Conservation (phyloP, 2,113 vertebrate species). For the Mustela nigripes region DNA sequence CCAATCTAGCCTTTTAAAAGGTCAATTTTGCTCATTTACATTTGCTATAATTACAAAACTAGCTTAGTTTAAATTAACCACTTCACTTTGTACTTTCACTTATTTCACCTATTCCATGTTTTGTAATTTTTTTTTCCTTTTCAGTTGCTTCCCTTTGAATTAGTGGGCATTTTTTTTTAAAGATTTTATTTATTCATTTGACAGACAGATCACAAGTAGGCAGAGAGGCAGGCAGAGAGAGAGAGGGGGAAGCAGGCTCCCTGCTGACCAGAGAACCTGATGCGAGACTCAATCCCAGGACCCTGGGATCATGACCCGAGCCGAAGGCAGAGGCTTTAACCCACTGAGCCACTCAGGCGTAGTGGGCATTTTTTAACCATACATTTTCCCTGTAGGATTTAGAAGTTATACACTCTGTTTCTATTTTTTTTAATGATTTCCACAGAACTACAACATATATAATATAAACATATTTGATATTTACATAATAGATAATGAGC, state of each 20-base stretch:
- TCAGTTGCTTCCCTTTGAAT: constrained; percentile 2
- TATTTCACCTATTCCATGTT: background rate
- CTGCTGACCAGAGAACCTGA: no score
- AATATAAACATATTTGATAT: background rate
- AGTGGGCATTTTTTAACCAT: background rate
- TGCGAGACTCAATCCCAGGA: no score
- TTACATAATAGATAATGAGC: background rate
- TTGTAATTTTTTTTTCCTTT: background rate
- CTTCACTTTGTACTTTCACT: background rate
- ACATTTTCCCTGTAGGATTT: background rate
- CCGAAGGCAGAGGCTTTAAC: no score
- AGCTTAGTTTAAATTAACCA: background rate
- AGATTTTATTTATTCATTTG: no score
- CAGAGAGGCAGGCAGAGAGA: no score
- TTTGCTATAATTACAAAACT: background rate
- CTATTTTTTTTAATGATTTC: background rate
- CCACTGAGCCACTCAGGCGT: background rate
- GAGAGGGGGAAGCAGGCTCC: no score
- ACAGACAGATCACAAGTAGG: no score
- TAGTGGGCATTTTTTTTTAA: background rate
- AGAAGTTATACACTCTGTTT: background rate
- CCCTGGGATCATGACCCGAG: no score
- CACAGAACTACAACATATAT: background rate
- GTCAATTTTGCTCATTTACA: background rate
- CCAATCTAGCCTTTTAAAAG: background rate